Base-by-base conservation (phyloP, 30 jellyfish, hydroid and myxozoan species). In the Pelagia noctiluca region DNA sequence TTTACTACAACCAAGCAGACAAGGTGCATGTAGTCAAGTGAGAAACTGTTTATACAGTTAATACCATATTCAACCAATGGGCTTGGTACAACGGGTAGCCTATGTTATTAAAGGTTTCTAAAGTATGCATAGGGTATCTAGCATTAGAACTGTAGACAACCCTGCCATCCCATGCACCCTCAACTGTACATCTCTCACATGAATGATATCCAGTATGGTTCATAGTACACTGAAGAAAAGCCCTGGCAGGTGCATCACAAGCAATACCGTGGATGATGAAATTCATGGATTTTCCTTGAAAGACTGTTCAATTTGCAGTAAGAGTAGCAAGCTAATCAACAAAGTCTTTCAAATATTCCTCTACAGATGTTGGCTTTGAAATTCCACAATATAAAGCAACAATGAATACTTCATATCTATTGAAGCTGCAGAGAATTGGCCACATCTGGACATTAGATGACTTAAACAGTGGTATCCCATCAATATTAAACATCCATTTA, bases 211-310 rank as follows among this genome's bases (percentile, higher is more conserved):
- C 95, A 29, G 33, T 0, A 32, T 84, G 95, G 36, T 71, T 61
- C 19, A 19, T 54, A 1, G 36, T 71, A 31, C 89, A 73, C 53
- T 84, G 72, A 26, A 84, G 61, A 74, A 71, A 84, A 11, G 75
- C 63, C 38, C 90, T 42, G 23, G 95, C 88, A 53, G 95, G 90
- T 31, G 89, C 89, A 35, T 84, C 89, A 34, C 89, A 72, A 18
- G 32, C 36, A n/a, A 83, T 26, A 21, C 57, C 35, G 18, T 33
- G 34, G 13, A 66, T 50, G 35, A 35, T 30, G 21, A 83, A 78
- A n/a, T 31, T 54, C 34, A 65, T 33, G 18, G 26, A 11, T 3
- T 2, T 66, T 5, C 37, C 83, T 13, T 80, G 19, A 0, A 63
- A 48, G 2, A 16, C n/a, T 18, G 32, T 1, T 24, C 63, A 72